These are phyloP conservation scores for Pogona vitticeps DNA, from an alignment of 2,113 vertebrate genomes.

Conservation along the genomic window DNA sequence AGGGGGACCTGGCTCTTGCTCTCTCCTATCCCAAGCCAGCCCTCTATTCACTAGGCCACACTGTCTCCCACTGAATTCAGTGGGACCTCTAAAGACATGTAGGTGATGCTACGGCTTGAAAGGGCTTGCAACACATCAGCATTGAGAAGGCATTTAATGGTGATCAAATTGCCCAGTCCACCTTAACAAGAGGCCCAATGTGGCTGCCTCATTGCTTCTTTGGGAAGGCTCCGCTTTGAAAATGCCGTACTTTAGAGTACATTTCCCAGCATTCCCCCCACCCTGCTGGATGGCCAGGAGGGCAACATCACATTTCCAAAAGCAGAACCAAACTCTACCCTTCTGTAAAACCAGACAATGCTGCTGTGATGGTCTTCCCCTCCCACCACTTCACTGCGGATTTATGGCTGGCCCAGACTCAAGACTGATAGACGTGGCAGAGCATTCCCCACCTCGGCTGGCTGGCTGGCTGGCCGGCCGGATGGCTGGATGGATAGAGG, in stretches of 20 bases:
- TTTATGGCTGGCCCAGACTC: slow-evolving; percentile 20
- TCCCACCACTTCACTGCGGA: not conserved
- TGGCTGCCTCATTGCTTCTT: not conserved
- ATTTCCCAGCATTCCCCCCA: not conserved
- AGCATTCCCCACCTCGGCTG: not conserved
- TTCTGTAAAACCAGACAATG: not conserved
- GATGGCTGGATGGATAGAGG: too few relatives aligned
- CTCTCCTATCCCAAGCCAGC: not conserved
- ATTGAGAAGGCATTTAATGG: not conserved
- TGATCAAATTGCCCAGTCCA: not conserved
- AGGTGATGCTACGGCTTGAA: too few relatives aligned
- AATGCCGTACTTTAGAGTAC: not conserved
- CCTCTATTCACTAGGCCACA: not conserved
- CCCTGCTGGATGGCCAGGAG: too few relatives aligned
- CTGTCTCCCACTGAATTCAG: not conserved
- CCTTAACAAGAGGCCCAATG: not conserved
- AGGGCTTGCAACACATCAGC: not conserved
- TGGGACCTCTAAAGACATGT: too few relatives aligned
- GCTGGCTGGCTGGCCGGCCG: not conserved
- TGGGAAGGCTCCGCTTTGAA: not conserved
- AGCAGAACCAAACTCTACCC: not conserved
- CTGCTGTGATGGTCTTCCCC: not conserved
- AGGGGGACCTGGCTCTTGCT: not conserved
- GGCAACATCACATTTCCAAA: not conserved
- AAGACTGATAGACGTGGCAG: slow-evolving; percentile 19